Evolutionary conservation across 2,797 vertebrate genomes (phyloP).

Genomic region (Tokudaia muenninki): DNA sequence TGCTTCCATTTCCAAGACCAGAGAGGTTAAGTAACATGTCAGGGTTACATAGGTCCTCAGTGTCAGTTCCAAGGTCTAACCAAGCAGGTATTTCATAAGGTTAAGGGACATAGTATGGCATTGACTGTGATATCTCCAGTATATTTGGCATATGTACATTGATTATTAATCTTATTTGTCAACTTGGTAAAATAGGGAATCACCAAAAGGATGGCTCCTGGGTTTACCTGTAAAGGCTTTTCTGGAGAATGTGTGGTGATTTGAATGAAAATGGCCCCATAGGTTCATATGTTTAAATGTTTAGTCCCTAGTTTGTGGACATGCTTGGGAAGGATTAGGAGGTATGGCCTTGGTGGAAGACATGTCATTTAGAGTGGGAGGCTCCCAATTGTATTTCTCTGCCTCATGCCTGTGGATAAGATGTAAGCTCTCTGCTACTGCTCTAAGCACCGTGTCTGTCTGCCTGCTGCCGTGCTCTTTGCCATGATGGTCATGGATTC

Average conservation of each 20-base stretch:
- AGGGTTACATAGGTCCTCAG: neutral
- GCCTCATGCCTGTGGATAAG: neutral
- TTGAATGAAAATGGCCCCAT: neutral
- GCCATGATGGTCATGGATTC: neutral
- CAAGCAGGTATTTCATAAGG: neutral
- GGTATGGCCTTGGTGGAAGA: neutral
- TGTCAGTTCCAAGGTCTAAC: neutral
- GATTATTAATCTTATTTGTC: neutral
- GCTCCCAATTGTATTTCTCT: neutral
- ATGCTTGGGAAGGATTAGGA: neutral
- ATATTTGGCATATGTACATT: neutral
- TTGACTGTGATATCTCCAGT: neutral
- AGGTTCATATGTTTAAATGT: neutral
- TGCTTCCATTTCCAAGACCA: neutral
- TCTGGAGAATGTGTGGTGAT: neutral
- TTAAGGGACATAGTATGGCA: neutral
- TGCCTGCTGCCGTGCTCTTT: neutral
- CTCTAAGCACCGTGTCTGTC: neutral
- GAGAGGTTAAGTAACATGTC: constrained; percentile 21
- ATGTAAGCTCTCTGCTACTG: neutral
- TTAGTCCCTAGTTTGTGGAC: neutral
- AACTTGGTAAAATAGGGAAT: neutral
- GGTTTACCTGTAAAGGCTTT: neutral
- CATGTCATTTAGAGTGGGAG: neutral
- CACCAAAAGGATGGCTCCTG: neutral